phyloP scores from a whole-genome alignment of 2,113 vertebrate species.

The Gallinago undulata region DNA sequence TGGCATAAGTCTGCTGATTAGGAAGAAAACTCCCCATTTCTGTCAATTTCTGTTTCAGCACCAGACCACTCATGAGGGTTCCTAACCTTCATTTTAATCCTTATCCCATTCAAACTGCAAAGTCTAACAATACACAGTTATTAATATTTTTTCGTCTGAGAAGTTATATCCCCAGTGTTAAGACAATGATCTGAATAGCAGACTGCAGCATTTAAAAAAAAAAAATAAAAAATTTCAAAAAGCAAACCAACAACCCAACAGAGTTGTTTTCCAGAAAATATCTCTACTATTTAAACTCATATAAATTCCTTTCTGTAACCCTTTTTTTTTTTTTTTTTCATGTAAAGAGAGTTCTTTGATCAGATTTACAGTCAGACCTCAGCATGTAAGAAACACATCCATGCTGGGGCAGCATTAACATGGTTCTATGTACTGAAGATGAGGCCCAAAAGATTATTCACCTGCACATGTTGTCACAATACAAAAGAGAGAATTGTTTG shows the following conservation, averaged over 20 bases:
- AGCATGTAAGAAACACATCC: neutral
- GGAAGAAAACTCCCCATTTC: neutral
- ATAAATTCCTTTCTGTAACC: neutral
- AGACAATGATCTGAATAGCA: neutral
- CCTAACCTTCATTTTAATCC: neutral
- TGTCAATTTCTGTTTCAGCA: neutral
- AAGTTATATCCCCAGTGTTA: neutral
- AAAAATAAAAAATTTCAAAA: neutral
- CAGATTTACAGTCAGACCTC: neutral
- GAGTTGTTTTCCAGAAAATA: neutral
- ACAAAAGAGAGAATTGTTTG: neutral
- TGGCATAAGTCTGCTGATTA: neutral
- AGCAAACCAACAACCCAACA: neutral
- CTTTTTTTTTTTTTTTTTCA: neutral
- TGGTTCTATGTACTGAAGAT: neutral
- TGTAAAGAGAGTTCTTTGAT: neutral
- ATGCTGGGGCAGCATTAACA: neutral
- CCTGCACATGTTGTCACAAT: neutral
- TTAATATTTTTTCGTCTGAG: neutral
- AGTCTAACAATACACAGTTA: neutral
- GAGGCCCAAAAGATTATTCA: neutral
- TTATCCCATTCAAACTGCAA: neutral
- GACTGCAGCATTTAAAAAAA: neutral
- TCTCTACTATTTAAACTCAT: neutral
- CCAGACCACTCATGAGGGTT: neutral